Evolutionary conservation across 1,140 invertebrate species (phyloP).

Genomic region (Meloidogyne exigua): DNA sequence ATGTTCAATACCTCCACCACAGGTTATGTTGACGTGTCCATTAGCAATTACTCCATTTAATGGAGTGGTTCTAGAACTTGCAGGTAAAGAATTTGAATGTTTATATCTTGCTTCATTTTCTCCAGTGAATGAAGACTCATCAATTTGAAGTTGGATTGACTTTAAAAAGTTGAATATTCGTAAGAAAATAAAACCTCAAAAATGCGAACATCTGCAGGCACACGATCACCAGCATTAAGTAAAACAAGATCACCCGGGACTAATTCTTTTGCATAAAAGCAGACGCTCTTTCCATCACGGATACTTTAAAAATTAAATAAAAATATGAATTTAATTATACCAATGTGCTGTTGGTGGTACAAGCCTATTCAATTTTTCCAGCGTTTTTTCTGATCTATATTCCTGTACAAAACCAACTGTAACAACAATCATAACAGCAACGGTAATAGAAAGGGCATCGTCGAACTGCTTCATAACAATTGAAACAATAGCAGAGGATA

Average conservation of each 20-base stretch:
- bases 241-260: constrained; percentile 96
- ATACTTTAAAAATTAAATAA: constrained; percentile 66
- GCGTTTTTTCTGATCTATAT: constrained; percentile 98
- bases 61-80: not conserved
- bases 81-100: constrained; percentile 46
- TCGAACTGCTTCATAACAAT: constrained; percentile 94
- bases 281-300: constrained; percentile 81
- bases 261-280: constrained; percentile 86
- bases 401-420: constrained; percentile 96
- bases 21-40: constrained; percentile 22
- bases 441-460: constrained; percentile 95
- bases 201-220: constrained; percentile 89
- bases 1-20: constrained; percentile 70
- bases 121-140: constrained; percentile 97
- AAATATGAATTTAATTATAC: constrained; percentile 59
- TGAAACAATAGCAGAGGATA: constrained; percentile 92
- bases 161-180: constrained; percentile 52
- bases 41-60: not conserved
- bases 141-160: constrained; percentile 80
- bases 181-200: constrained; percentile 70
- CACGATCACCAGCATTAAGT: constrained; percentile 87
- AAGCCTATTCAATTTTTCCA: constrained; percentile 94
- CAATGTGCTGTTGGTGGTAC: constrained; percentile 75
- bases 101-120: constrained; percentile 72
- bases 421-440: constrained; percentile 90